These are phyloP conservation scores for Cliona cf. orientalis DNA, from an alignment of 37 sponge, comb jelly and placozoan species.

Conservation along the genomic window DNA sequence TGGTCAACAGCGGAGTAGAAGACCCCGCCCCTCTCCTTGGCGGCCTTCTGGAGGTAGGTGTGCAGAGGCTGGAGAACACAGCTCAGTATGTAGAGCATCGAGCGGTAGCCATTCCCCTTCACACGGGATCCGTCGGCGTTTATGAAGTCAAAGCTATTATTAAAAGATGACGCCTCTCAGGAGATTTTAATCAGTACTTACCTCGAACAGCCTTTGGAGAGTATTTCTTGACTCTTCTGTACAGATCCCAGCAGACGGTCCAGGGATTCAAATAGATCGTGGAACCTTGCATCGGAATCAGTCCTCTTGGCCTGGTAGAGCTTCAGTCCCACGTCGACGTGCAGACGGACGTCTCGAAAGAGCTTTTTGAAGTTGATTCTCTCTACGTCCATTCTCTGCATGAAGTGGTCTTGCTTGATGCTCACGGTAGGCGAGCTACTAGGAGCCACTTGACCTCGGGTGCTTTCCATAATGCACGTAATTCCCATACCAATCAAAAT, in stretches of 20 bases:
- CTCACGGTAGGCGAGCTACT: too few relatives aligned
- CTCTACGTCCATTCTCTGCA: slow-evolving; percentile 18
- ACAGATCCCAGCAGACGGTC: slow-evolving; percentile 18
- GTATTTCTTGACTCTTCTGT: slow-evolving; percentile 29
- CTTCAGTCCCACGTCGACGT: slow-evolving; percentile 59
- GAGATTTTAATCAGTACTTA: slow-evolving; percentile 16
- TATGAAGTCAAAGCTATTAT: slow-evolving; percentile 69
- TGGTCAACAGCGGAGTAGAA: slow-evolving; percentile 23
- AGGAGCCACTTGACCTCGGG: too few relatives aligned
- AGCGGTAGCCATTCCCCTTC: slow-evolving; percentile 87
- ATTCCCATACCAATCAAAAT: too few relatives aligned
- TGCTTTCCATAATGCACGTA: too few relatives aligned
- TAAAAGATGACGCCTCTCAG: not conserved
- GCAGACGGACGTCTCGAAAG: slow-evolving; percentile 53
- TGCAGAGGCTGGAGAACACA: slow-evolving; percentile 36
- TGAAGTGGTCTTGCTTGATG: not conserved
- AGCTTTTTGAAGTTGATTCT: slow-evolving; percentile 38
- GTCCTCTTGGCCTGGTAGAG: slow-evolving; percentile 34
- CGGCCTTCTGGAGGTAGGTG: slow-evolving; percentile 25
- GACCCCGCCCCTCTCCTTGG: slow-evolving; percentile 34
- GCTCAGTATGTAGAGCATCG: slow-evolving; percentile 47
- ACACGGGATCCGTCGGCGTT: slow-evolving; percentile 59
- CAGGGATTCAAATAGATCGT: slow-evolving; percentile 37
- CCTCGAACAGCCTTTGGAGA: slow-evolving; percentile 23
- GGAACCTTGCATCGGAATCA: slow-evolving; percentile 33